Percentiles rank a stretch among this genome's conserved stretches.
Evolutionary conservation across 2,888 invertebrate genomes (phyloP).

Genomic region (Chymomyza procnemis): DNA sequence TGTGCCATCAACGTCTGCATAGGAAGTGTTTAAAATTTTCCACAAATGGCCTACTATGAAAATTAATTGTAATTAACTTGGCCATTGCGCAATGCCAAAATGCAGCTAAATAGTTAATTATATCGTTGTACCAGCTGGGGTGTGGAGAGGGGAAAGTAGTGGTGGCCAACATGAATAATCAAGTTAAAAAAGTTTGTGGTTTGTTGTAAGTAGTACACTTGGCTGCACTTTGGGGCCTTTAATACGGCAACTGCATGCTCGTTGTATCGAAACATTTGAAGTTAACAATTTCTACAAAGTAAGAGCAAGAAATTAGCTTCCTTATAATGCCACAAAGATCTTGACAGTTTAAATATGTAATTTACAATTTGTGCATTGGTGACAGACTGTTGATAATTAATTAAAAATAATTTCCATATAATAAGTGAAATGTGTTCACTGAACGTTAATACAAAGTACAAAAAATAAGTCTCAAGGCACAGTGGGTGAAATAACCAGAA

Average conservation of each 20-base stretch:
- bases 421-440: no score
- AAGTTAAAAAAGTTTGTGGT: constrained; percentile 22
- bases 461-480: no score
- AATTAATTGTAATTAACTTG: constrained; percentile 60
- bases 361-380: no score
- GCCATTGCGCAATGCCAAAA: constrained; percentile 46
- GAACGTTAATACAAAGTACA: no score
- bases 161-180: constrained; percentile 36
- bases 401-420: no score
- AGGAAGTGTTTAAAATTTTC: constrained; percentile 54
- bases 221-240: constrained; percentile 41
- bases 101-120: constrained; percentile 39
- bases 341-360: no score
- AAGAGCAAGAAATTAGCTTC: background rate
- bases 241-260: constrained; percentile 42
- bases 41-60: constrained; percentile 60
- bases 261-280: background rate
- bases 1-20: constrained; percentile 26
- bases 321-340: background rate
- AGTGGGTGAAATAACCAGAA: no score
- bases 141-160: background rate
- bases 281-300: no score
- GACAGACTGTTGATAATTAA: no score
- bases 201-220: constrained; percentile 38
- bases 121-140: background rate